Percentiles rank a stretch among this genome's conserved stretches.
These are phyloP conservation scores for Sebastes iracundus DNA, from an alignment of 2,797 vertebrate genomes.

Conservation along the genomic window DNA sequence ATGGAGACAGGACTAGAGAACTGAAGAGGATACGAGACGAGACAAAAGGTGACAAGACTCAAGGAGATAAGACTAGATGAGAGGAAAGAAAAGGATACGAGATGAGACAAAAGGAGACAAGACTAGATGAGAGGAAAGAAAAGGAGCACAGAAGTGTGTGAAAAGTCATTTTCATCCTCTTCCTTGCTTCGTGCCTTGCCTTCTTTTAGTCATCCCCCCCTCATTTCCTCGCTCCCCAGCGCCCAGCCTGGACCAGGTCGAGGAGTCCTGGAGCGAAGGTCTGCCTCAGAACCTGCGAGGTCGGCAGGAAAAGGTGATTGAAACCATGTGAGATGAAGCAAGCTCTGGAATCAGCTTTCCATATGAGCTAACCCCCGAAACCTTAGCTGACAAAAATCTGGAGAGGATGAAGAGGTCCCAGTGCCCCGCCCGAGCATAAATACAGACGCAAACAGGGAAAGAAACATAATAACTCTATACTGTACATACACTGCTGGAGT, in stretches of 20 bases:
- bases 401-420: constrained; percentile 68
- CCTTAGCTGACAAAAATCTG: constrained; percentile 77
- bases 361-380: constrained; percentile 76
- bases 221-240: constrained; percentile 49
- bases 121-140: neutral
- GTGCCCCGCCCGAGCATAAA: constrained; percentile 62
- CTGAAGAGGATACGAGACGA: neutral
- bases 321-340: constrained; percentile 86
- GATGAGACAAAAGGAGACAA: neutral
- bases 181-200: neutral
- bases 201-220: neutral
- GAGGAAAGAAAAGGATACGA: neutral
- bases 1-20: neutral
- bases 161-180: constrained; percentile 35
- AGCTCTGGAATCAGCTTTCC: constrained; percentile 80
- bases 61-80: neutral
- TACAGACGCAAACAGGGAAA: constrained; percentile 48
- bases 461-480: neutral
- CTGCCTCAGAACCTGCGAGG: constrained; percentile 61
- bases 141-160: constrained; percentile 1
- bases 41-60: too few species aligned
- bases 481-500: neutral
- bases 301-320: constrained; percentile 77
- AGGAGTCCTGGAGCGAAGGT: constrained; percentile 46
- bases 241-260: constrained; percentile 37